A percentile compares a stretch with the other conserved stretches of the same genome.
phyloP scores from a whole-genome alignment of 1,140 invertebrate genomes.

The Cotesia vestalis region DNA sequence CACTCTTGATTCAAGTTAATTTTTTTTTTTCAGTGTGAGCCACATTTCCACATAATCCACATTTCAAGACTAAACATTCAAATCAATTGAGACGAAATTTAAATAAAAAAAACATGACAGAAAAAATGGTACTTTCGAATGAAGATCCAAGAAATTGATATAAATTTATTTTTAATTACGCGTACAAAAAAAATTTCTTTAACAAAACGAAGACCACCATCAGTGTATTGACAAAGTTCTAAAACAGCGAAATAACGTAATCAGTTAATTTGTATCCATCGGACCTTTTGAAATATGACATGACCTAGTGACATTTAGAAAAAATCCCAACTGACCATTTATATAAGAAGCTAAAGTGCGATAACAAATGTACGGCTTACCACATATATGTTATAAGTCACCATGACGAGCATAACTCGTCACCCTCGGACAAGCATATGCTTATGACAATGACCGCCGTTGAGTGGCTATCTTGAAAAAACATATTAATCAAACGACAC shows the following conservation, averaged over 20 bases:
- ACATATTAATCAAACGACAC: no score
- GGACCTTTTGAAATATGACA: background rate
- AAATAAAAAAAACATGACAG: no score
- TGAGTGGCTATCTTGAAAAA: no score
- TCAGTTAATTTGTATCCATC: background rate
- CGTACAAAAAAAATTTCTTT: background rate
- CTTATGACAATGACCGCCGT: background rate
- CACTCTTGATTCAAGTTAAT: no score
- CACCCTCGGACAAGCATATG: constrained; percentile 10
- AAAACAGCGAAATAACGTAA: background rate
- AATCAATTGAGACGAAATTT: no score
- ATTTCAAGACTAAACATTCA: no score
- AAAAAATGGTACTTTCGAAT: no score
- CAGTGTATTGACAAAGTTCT: no score
- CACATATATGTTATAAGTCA: constrained; percentile 29
- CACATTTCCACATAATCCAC: no score
- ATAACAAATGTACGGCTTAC: constrained; percentile 34
- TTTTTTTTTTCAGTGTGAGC: no score
- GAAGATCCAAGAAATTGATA: no score
- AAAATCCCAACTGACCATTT: constrained; percentile 3
- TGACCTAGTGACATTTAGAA: constrained; percentile 15
- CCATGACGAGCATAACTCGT: constrained; percentile 9
- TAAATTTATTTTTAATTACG: no score
- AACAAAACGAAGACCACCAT: background rate
- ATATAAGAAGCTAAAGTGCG: constrained; percentile 2